Conservation (phyloP, 2,888 invertebrate species). For the Hypsopygia costalis region DNA sequence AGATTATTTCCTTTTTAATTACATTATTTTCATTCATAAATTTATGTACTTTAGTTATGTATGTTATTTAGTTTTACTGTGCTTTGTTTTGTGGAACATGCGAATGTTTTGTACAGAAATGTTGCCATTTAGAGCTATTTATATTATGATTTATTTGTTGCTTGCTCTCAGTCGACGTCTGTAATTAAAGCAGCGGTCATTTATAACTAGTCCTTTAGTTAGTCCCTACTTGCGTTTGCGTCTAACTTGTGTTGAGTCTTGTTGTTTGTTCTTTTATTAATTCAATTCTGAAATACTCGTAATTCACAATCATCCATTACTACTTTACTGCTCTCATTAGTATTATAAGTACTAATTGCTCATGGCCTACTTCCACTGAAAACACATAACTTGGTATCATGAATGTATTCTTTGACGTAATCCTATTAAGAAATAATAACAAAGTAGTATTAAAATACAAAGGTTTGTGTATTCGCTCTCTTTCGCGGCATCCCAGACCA, state of each 20-base stretch:
- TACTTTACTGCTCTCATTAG: too few relatives aligned
- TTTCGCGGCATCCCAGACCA: too few relatives aligned
- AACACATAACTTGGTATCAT: too few relatives aligned
- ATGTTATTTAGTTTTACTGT: not conserved
- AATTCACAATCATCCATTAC: too few relatives aligned
- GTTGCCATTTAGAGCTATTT: not conserved
- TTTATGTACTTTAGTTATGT: not conserved
- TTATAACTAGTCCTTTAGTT: slow-evolving; percentile 67
- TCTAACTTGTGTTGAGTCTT: slow-evolving; percentile 32
- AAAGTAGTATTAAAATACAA: too few relatives aligned
- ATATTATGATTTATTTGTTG: slow-evolving; percentile 42
- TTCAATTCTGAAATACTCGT: too few relatives aligned
- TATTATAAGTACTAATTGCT: too few relatives aligned
- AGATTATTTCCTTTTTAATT: not conserved
- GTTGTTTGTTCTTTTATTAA: not conserved
- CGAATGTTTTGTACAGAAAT: not conserved
- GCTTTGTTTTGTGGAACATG: not conserved
- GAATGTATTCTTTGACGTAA: too few relatives aligned
- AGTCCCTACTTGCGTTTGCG: slow-evolving; percentile 42
- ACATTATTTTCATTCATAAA: not conserved
- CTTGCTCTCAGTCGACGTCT: slow-evolving; percentile 48
- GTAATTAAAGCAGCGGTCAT: slow-evolving; percentile 57
- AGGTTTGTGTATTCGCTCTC: too few relatives aligned
- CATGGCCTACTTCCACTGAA: too few relatives aligned
- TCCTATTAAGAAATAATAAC: too few relatives aligned